Evolutionary conservation across 64 coral and sea anemone genomes (phyloP).

Genomic region (Porites australiensis): DNA sequence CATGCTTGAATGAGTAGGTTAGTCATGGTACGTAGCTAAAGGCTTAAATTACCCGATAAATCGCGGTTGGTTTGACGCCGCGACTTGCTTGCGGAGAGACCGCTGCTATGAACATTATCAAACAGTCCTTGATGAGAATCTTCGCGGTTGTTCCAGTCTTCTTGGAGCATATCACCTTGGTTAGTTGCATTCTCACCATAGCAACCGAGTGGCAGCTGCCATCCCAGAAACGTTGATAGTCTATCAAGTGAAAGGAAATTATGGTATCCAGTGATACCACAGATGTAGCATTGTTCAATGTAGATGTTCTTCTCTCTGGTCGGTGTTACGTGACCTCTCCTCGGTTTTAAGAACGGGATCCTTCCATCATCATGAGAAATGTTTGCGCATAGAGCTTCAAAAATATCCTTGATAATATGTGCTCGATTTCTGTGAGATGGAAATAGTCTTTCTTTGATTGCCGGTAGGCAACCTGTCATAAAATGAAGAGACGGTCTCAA

Average conservation of each 20-base stretch:
- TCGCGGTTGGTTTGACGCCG: background rate
- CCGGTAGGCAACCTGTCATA: background rate
- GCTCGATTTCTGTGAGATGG: background rate
- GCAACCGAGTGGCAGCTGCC: conserved; percentile 8
- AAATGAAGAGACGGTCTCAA: too few relatives aligned
- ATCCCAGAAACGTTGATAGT: background rate
- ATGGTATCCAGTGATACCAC: background rate
- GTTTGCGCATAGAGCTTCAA: background rate
- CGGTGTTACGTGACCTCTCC: background rate
- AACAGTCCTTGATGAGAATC: background rate
- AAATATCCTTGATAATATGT: background rate
- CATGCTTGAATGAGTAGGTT: too few relatives aligned
- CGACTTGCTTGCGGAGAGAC: background rate
- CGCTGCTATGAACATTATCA: background rate
- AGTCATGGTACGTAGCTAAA: too few relatives aligned
- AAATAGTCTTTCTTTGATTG: background rate
- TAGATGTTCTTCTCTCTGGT: background rate
- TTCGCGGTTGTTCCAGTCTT: background rate
- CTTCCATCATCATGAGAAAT: background rate
- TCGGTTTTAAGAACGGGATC: background rate
- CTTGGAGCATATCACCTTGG: background rate
- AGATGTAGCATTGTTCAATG: conserved; percentile 9
- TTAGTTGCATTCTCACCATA: background rate
- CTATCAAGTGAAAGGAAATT: background rate
- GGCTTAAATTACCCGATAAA: too few relatives aligned